Conservation (phyloP, 1,140 invertebrate species). For the Aphidius gifuensis region DNA sequence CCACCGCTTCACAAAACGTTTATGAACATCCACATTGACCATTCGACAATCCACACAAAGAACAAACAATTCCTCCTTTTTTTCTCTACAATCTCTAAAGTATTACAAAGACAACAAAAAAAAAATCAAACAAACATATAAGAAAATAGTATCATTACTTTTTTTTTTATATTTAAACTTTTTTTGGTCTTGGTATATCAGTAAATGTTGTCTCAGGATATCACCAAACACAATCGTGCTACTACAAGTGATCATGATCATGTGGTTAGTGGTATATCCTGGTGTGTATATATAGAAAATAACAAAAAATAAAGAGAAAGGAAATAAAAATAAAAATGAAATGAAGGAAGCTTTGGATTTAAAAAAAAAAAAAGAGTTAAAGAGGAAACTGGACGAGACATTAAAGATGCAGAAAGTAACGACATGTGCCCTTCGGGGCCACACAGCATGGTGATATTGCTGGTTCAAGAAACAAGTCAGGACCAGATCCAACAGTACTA, state of each 20-base stretch:
- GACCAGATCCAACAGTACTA: conserved; percentile 5
- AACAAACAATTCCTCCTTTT: too few relatives aligned
- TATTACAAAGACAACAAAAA: too few relatives aligned
- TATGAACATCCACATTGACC: too few relatives aligned
- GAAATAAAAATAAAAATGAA: neutral
- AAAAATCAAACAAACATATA: conserved; percentile 23
- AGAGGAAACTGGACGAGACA: neutral
- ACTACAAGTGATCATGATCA: conserved; percentile 8
- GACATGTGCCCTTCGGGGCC: conserved; percentile 22
- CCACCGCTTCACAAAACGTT: too few relatives aligned
- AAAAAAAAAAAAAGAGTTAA: neutral
- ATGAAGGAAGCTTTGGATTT: neutral
- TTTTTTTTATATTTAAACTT: neutral
- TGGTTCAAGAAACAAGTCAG: conserved; percentile 6
- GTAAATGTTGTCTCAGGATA: conserved; percentile 4
- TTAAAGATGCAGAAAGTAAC: conserved; percentile 22
- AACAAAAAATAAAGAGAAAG: neutral
- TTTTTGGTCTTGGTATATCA: neutral
- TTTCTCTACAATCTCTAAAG: too few relatives aligned
- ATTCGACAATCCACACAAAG: too few relatives aligned
- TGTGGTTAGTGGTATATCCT: conserved; percentile 4
- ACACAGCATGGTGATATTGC: conserved; percentile 9
- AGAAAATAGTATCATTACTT: neutral
- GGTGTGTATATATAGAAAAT: neutral
- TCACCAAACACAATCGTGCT: conserved; percentile 23